A percentile compares a stretch with the other conserved stretches of the same genome.
phyloP scores from a whole-genome alignment of 2,888 invertebrate genomes.

The Agrochola litura region DNA sequence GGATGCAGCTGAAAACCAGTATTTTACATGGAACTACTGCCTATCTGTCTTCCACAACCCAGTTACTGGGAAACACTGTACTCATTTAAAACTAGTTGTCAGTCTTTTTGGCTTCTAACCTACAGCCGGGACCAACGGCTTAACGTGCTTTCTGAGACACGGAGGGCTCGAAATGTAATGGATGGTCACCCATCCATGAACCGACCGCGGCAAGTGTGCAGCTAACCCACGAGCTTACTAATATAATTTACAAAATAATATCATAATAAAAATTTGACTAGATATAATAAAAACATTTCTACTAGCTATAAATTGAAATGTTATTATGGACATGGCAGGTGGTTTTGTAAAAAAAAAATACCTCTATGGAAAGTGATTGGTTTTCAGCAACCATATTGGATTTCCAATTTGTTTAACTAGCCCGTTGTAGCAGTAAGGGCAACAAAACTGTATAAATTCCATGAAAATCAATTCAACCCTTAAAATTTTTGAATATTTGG shows the following conservation, averaged over 20 bases:
- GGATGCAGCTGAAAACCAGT: neutral
- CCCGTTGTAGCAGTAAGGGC: constrained; percentile 5
- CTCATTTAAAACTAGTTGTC: neutral
- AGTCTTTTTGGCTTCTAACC: neutral
- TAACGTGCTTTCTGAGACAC: too few species aligned
- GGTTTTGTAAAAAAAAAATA: constrained; percentile 10
- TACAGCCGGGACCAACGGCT: neutral
- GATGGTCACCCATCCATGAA: neutral
- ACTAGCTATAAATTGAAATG: constrained; percentile 9
- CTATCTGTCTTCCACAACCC: neutral
- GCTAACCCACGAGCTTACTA: neutral
- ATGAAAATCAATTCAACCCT: constrained; percentile 37
- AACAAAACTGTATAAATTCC: constrained; percentile 25
- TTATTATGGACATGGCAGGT: neutral
- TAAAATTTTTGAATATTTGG: constrained; percentile 15
- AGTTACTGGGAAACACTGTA: neutral
- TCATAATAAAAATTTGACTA: too few species aligned
- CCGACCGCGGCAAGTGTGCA: neutral
- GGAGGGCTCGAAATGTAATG: neutral
- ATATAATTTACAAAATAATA: neutral
- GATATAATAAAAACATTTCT: neutral
- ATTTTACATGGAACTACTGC: neutral
- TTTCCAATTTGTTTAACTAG: constrained; percentile 43
- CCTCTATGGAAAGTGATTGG: constrained; percentile 26
- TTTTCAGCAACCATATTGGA: constrained; percentile 37